Conservation (phyloP, 2,888 invertebrate genomes). For the Dugesia japonica region DNA sequence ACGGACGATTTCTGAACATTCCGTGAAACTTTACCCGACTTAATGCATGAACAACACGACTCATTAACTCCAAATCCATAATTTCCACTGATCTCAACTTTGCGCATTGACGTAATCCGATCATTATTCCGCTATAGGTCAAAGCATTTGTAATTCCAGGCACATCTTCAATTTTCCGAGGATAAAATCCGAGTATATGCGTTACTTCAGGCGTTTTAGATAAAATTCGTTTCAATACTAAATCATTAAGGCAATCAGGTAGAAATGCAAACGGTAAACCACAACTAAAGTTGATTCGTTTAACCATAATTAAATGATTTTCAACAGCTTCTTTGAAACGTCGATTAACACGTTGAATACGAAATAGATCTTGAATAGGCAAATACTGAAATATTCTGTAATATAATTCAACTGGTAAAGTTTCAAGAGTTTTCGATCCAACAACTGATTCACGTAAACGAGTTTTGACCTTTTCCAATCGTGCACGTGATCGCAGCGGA, state of each 20-base stretch:
- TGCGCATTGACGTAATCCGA: conserved; percentile 29
- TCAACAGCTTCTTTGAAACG: conserved; percentile 32
- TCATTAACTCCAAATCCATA: conserved; percentile 35
- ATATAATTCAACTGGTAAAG: conserved; percentile 34
- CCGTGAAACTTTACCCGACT: conserved; percentile 35
- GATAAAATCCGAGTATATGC: conserved; percentile 36
- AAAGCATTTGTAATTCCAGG: conserved; percentile 21
- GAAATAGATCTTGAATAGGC: conserved; percentile 31
- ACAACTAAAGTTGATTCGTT: conserved; percentile 34
- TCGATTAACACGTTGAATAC: conserved; percentile 29
- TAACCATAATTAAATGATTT: conserved; percentile 29
- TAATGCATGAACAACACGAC: conserved; percentile 29
- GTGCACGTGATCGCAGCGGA: conserved; percentile 31
- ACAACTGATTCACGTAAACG: conserved; percentile 14
- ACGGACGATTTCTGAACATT: conserved; percentile 35
- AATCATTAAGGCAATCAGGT: conserved; percentile 39
- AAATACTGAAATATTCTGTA: conserved; percentile 33
- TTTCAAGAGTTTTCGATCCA: conserved; percentile 33
- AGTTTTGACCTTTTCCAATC: conserved; percentile 25
- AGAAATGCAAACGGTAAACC: conserved; percentile 36
- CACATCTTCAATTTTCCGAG: conserved; percentile 29
- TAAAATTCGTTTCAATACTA: conserved; percentile 38
- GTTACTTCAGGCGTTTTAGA: conserved; percentile 39
- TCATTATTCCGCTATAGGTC: conserved; percentile 33
- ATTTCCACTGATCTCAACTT: conserved; percentile 35